Percentiles rank a stretch among this genome's conserved stretches.
Conservation (phyloP, 2,797 vertebrate species). For the Orientallactaga sibirica region DNA sequence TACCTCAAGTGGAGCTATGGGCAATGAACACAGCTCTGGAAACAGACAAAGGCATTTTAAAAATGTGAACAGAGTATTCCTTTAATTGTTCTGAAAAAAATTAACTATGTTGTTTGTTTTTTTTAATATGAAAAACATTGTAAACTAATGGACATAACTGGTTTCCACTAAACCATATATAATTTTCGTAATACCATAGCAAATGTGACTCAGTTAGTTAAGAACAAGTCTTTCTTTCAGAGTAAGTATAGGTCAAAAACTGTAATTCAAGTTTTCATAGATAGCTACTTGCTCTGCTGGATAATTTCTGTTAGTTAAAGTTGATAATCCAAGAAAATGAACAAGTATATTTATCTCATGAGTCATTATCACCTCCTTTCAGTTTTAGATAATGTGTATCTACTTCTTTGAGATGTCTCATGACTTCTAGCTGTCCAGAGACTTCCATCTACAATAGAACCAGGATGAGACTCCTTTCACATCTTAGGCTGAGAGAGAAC, state of each 20-base stretch:
- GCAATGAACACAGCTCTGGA: not conserved
- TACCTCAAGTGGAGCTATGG: not conserved
- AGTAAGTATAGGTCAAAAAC: conserved; percentile 15
- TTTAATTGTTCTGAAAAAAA: conserved; percentile 45
- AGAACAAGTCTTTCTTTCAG: conserved; percentile 25
- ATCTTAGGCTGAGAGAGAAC: conserved; percentile 48
- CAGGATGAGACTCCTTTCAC: conserved; percentile 55
- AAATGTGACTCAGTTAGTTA: conserved; percentile 58
- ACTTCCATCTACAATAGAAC: conserved; percentile 53
- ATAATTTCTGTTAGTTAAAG: conserved; percentile 74
- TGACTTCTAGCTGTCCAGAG: conserved; percentile 44
- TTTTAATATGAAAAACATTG: conserved; percentile 19
- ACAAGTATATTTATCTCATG: not conserved
- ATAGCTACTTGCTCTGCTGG: conserved; percentile 33
- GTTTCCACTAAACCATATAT: conserved; percentile 36
- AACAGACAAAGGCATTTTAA: conserved; percentile 2
- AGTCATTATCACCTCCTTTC: conserved; percentile 57
- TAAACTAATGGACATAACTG: conserved; percentile 51
- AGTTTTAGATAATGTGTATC: conserved; percentile 73
- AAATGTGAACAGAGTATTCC: conserved; percentile 63
- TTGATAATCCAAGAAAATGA: conserved; percentile 74
- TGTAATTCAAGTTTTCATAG: conserved; percentile 10
- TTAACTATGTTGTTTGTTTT: conserved; percentile 35
- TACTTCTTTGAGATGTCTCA: conserved; percentile 64
- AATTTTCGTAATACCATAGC: not conserved